phyloP scores from a whole-genome alignment of 2,113 vertebrate genomes.

The Budorcas taxicolor region DNA sequence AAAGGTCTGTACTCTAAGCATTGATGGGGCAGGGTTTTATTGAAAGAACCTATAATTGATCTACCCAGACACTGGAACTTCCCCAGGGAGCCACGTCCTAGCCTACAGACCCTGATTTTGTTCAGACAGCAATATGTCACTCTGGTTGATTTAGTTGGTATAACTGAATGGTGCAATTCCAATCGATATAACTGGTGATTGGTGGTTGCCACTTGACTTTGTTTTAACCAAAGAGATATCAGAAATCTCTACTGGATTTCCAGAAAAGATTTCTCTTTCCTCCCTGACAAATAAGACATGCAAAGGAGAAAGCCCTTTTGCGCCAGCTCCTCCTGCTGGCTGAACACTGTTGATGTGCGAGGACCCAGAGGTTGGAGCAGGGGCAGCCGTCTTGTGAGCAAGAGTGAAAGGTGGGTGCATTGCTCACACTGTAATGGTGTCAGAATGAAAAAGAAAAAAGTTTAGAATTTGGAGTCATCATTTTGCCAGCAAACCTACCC shows the following conservation, averaged over 20 bases:
- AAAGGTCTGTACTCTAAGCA: background rate
- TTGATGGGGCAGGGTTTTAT: background rate
- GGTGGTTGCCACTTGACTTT: background rate
- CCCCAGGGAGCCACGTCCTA: background rate
- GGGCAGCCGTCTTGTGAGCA: background rate
- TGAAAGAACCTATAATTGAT: background rate
- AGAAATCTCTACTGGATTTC: background rate
- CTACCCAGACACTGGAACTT: background rate
- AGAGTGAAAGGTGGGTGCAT: background rate
- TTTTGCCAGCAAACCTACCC: background rate
- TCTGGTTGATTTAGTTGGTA: background rate
- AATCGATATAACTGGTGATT: background rate
- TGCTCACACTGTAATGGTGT: background rate
- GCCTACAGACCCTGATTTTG: background rate
- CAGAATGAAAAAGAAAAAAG: background rate
- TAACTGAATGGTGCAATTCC: background rate
- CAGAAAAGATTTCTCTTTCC: background rate
- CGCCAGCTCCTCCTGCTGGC: background rate
- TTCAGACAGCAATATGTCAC: background rate
- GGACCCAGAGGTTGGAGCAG: background rate
- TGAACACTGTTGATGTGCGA: rapidly evolving
- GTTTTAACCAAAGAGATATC: background rate
- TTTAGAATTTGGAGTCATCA: background rate
- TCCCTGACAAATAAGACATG: background rate
- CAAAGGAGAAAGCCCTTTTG: background rate